Evolutionary conservation across 1,140 invertebrate genomes (phyloP), one percentile per base, ranked within the genome.

Genomic region (Drosophila subpulchrella): DNA sequence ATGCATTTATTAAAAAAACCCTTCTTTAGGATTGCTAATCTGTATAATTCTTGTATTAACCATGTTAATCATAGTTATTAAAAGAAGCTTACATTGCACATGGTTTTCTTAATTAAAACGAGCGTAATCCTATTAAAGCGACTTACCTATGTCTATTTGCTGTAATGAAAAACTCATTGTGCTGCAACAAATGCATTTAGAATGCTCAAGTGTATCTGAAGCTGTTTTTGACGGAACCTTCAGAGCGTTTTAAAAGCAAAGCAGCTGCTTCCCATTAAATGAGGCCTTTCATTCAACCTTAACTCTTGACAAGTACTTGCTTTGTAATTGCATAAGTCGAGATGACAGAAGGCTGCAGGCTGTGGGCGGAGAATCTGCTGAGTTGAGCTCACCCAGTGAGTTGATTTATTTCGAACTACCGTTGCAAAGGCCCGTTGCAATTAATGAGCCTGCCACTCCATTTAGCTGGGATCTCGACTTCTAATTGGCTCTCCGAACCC

Each of bases 381-480:
- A 36, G 17, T 12, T 11, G 27, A 11, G 27, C 30, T 51, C 48
- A 12, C 7, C 41, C 15, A 10, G 24, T 13, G 32, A 53, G 32
- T 53, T 65, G 34, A 47, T 38, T 68, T 57, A 58, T 76, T 48
- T 66, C 38, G 48, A 68, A 47, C 79, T 89, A 81, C 84, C 79
- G 79, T 88, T 86, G 30, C 67, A 61, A 32, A 73, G 61, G 65
- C 70, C 82, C 83, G 75, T 78, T 88, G 74, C 65, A 86, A 78
- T 85, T 85, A 86, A 88, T 78, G 83, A 78, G 78, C 78, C 68
- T 39, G 20, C 61, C 62, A 74, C 48, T 61, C 55, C 34, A 56
- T 44, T 66, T 66, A 46, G 20, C 30, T n/a, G 15, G 11, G 13
- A 41, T 41, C 63, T 73, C 24, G 48, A 11, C 60, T 44, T 75